Evolutionary conservation across 2,113 vertebrate genomes (phyloP), one percentile per base, ranked within the genome.

Genomic region (Siniperca chuatsi): DNA sequence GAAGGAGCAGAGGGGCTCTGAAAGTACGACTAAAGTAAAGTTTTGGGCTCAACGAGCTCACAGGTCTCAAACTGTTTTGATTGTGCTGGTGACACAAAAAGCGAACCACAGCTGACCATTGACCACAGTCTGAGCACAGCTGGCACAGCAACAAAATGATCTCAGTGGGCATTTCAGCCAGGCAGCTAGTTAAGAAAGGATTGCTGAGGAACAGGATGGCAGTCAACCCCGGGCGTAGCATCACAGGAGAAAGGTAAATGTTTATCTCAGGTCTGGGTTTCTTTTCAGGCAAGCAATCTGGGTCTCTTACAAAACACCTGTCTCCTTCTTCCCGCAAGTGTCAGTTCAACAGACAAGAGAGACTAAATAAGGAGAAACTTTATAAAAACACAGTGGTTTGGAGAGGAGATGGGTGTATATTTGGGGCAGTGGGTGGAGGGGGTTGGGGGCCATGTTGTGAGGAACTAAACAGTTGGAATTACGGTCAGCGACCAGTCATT

Each of bases 391-490:
- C 15, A 2, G 37, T 25, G 65, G 48, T 75, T 72, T 74, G 83
- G 83, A 86, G 80, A 79, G 86, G 84, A 79, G 52, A 79, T 76
- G 85, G 79, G 82, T 87, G 82, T 81, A 82, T 87, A 83, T 88
- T 83, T 84, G 90, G 85, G 86, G 87, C n/a, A 60, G 80, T 79
- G 86, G 79, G 88, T 74, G 90, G 83, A 84, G 58, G 81, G 82
- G 84, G 82, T 50, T 78, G 84, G 86, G 91, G 89, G 84, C 79
- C 88, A 90, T 93, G 95, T 96, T 95, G 93, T 94, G 93, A 95
- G 92, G 95, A 95, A 96, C 92, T 93, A 94, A 96, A 95, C 90
- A 95, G 93, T 94, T 87, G 95, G 94, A 95, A 96, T 94, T 95
- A 94, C 82, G 88, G 92, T 93, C 95, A 91, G 94, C 88, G 78